phyloP scores from a whole-genome alignment of 2,888 invertebrate genomes.

The Sarcophaga caerulescens region DNA sequence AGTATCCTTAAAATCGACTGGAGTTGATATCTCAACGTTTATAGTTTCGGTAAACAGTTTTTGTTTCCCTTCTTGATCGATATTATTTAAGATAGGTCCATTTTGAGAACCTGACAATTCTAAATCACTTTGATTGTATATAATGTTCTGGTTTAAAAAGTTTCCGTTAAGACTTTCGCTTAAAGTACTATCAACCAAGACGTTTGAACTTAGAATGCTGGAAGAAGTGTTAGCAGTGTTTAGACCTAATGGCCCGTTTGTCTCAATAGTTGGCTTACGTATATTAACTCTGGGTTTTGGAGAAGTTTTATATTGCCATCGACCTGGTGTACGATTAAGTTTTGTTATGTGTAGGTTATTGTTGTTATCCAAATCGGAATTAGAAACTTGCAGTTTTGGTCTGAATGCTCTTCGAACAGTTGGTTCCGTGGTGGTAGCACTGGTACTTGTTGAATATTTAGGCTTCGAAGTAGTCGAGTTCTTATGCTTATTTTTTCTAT shows the following conservation, averaged over 20 bases:
- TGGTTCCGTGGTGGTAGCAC: slow-evolving; percentile 72
- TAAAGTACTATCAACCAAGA: slow-evolving; percentile 29
- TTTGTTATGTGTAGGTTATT: slow-evolving; percentile 90
- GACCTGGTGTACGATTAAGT: slow-evolving; percentile 89
- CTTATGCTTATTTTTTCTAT: slow-evolving; percentile 81
- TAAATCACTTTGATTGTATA: slow-evolving; percentile 82
- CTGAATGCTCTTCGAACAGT: slow-evolving; percentile 85
- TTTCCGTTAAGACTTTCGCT: slow-evolving; percentile 56
- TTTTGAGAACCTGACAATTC: slow-evolving; percentile 87
- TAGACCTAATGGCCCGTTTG: slow-evolving; percentile 42
- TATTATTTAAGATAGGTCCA: slow-evolving; percentile 83
- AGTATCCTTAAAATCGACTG: slow-evolving; percentile 91
- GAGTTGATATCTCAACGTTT: slow-evolving; percentile 93
- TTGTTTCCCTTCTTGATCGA: slow-evolving; percentile 75
- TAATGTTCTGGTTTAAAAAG: slow-evolving; percentile 69
- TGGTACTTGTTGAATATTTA: slow-evolving; percentile 54
- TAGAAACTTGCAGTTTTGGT: slow-evolving; percentile 84
- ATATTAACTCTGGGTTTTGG: slow-evolving; percentile 93
- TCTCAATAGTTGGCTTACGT: slow-evolving; percentile 82
- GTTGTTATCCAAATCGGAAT: slow-evolving; percentile 83
- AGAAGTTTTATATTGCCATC: slow-evolving; percentile 95
- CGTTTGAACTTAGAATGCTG: slow-evolving; percentile 25
- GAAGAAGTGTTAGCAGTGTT: slow-evolving; percentile 29
- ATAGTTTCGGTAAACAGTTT: slow-evolving; percentile 88
- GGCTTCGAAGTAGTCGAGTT: slow-evolving; percentile 71